These are phyloP conservation scores for Hypotaenidia philippensis DNA, from an alignment of 2,797 vertebrate genomes.

Conservation along the genomic window DNA sequence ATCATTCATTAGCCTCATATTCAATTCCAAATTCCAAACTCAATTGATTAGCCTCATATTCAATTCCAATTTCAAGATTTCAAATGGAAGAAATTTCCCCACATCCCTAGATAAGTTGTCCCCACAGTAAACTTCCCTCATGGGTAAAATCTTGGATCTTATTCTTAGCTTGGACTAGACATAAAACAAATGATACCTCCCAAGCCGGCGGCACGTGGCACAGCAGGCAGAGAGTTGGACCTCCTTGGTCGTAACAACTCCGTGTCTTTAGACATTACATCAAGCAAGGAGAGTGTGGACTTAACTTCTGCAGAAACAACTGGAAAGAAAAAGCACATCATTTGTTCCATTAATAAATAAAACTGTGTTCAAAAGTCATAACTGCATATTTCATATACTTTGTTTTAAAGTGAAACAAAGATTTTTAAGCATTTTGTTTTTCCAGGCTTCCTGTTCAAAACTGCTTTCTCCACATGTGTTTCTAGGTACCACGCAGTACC, in stretches of 20 bases:
- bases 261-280: accelerated
- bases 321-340: neutral
- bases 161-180: neutral
- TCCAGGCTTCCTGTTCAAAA: neutral
- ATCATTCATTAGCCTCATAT: too few relatives aligned
- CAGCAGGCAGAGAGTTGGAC: neutral
- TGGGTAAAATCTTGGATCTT: neutral
- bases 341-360: neutral
- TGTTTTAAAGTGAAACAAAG: neutral
- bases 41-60: neutral
- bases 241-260: accelerated
- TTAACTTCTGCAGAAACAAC: neutral
- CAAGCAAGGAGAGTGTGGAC: accelerated
- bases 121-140: neutral
- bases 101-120: neutral
- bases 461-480: accelerated
- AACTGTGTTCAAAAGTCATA: neutral
- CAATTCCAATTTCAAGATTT: neutral
- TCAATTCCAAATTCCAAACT: too few relatives aligned
- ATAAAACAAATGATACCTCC: neutral
- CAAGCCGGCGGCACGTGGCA: accelerated
- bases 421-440: neutral
- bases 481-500: neutral
- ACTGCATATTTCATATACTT: neutral
- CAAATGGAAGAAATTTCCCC: neutral